Evolutionary conservation across 2,888 invertebrate genomes (phyloP).

Genomic region (Drosophila barbarae): DNA sequence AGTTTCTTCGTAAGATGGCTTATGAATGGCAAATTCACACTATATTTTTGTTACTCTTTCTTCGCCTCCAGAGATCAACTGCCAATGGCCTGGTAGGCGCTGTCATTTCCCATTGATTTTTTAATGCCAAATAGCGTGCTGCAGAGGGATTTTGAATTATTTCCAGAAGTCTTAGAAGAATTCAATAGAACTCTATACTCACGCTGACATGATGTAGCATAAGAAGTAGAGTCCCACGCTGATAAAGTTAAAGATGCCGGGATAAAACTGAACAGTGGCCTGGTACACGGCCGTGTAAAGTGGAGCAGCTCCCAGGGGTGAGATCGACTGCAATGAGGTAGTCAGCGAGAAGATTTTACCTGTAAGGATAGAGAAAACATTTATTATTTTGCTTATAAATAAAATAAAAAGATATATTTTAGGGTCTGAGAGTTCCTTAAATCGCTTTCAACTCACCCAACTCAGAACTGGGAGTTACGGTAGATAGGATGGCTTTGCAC

Average conservation of each 20-base stretch:
- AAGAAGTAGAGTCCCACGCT: conserved; percentile 80
- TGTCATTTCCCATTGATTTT: conserved; percentile 67
- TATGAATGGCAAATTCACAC: conserved; percentile 3
- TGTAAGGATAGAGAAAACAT: conserved; percentile 23
- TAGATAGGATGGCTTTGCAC: conserved; percentile 78
- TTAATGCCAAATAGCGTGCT: conserved; percentile 76
- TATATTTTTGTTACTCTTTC: not conserved
- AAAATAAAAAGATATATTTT: not conserved
- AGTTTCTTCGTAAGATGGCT: conserved; percentile 14
- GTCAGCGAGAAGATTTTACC: conserved; percentile 86
- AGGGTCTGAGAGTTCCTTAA: not conserved
- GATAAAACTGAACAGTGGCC: conserved; percentile 79
- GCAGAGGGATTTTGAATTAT: conserved; percentile 21
- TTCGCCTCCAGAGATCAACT: conserved; percentile 52
- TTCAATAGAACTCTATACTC: conserved; percentile 71
- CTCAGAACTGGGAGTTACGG: conserved; percentile 76
- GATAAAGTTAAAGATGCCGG: conserved; percentile 83
- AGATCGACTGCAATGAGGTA: conserved; percentile 84
- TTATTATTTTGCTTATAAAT: too few species aligned
- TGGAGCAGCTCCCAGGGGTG: conserved; percentile 83
- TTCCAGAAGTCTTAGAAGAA: too few species aligned
- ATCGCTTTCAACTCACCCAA: conserved; percentile 75
- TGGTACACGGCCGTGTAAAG: conserved; percentile 84
- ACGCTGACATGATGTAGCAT: conserved; percentile 81
- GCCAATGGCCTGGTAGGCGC: conserved; percentile 71